phyloP scores from a whole-genome alignment of 2,797 vertebrate species.

The Microcaecilia unicolor region DNA sequence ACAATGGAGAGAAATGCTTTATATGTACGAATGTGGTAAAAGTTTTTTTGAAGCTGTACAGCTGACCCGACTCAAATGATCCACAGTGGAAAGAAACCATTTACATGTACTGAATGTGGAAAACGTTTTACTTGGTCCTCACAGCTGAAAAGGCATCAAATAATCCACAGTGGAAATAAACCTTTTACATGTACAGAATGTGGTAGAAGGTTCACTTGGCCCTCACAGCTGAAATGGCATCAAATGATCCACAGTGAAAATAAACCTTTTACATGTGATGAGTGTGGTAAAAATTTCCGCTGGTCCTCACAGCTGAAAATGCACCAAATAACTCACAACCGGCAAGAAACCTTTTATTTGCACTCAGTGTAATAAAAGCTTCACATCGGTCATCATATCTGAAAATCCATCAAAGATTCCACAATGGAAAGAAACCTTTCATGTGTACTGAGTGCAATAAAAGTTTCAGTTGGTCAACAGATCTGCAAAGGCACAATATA shows the following conservation, averaged over 20 bases:
- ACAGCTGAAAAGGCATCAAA: too few relatives aligned
- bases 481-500: constrained; percentile 39
- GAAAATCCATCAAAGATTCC: too few relatives aligned
- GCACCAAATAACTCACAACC: constrained; percentile 37
- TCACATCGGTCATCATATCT: too few relatives aligned
- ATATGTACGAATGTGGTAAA: too few relatives aligned
- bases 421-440: constrained; percentile 37
- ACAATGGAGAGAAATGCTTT: too few relatives aligned
- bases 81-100: constrained; percentile 25
- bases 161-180: not conserved
- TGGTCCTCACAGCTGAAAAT: constrained; percentile 40
- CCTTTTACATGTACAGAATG: constrained; percentile 31
- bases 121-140: too few relatives aligned
- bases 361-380: constrained; percentile 35
- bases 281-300: constrained; percentile 43
- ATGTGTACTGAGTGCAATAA: too few relatives aligned
- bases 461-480: too few relatives aligned
- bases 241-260: constrained; percentile 42
- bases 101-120: too few relatives aligned
- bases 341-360: constrained; percentile 41
- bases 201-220: constrained; percentile 42
- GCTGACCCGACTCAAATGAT: too few relatives aligned
- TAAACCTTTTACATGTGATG: constrained; percentile 33
- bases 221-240: constrained; percentile 37
- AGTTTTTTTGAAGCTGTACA: too few relatives aligned